These are phyloP conservation scores for Pygoscelis adeliae DNA, from an alignment of 2,113 vertebrate genomes.

Conservation along the genomic window DNA sequence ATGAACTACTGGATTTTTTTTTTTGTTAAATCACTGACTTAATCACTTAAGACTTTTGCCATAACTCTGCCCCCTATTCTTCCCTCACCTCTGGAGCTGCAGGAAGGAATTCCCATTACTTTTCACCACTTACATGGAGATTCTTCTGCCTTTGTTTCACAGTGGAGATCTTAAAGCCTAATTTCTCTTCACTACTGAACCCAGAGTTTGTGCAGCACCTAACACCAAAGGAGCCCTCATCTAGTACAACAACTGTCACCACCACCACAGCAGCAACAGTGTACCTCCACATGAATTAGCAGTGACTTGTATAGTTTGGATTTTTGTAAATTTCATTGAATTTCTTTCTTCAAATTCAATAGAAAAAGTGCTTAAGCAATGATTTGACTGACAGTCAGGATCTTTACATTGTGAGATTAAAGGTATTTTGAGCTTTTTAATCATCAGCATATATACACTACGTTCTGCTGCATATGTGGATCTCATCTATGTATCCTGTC, in stretches of 20 bases:
- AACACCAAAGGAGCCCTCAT: not conserved
- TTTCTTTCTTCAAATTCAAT: constrained; percentile 43
- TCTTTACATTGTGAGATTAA: constrained; percentile 58
- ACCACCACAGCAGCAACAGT: not conserved
- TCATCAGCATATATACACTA: not conserved
- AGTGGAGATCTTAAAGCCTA: not conserved
- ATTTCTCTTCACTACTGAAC: not conserved
- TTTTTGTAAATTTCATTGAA: not conserved
- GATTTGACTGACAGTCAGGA: constrained; percentile 35
- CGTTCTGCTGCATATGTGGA: not conserved
- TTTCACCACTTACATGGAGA: not conserved
- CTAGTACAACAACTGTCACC: too few relatives aligned
- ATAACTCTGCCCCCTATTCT: not conserved
- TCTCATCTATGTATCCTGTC: not conserved
- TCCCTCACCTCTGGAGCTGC: not conserved
- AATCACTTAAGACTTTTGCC: not conserved
- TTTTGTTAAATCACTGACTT: fast-evolving
- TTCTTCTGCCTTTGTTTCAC: not conserved
- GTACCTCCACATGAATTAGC: not conserved
- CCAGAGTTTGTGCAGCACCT: not conserved
- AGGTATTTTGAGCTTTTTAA: constrained; percentile 19
- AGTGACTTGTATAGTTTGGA: not conserved
- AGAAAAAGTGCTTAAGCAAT: constrained; percentile 19
- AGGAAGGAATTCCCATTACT: not conserved
- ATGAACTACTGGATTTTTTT: not conserved